phyloP scores from a whole-genome alignment of 1,140 invertebrate species.

The Halotydeus destructor region DNA sequence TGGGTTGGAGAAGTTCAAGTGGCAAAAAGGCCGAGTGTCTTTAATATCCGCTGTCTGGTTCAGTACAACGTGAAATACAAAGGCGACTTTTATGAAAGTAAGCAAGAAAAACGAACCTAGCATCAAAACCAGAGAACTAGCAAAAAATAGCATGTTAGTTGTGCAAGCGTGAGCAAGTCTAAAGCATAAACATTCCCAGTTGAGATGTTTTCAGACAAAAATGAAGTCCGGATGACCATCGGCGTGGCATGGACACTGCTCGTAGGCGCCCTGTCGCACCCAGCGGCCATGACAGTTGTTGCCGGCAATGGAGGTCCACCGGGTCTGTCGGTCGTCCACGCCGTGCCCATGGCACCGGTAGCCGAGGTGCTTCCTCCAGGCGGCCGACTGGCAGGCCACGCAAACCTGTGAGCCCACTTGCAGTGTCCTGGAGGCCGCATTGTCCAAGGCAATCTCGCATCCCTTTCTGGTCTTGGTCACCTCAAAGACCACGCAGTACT shows the following conservation, averaged over 20 bases:
- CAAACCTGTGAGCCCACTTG: slow-evolving; percentile 48
- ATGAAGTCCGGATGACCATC: slow-evolving; percentile 19
- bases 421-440: slow-evolving; percentile 39
- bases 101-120: no score
- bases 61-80: no score
- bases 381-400: slow-evolving; percentile 48
- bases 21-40: no score
- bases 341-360: slow-evolving; percentile 58
- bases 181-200: no score
- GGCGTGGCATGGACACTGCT: slow-evolving; percentile 12
- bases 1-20: no score
- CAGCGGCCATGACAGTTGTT: slow-evolving; percentile 63
- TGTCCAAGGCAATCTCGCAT: slow-evolving; percentile 32
- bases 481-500: slow-evolving; percentile 59
- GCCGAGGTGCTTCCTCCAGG: slow-evolving; percentile 40
- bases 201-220: no score
- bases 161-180: no score
- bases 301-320: slow-evolving; percentile 49
- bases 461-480: slow-evolving; percentile 54
- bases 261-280: slow-evolving; percentile 26
- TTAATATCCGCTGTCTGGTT: no score
- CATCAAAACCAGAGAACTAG: no score
- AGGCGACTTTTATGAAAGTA: no score
- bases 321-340: slow-evolving; percentile 40
- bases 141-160: no score